Evolutionary conservation across 2,888 invertebrate genomes (phyloP).

Genomic region (Dorcus parallelipipedus): DNA sequence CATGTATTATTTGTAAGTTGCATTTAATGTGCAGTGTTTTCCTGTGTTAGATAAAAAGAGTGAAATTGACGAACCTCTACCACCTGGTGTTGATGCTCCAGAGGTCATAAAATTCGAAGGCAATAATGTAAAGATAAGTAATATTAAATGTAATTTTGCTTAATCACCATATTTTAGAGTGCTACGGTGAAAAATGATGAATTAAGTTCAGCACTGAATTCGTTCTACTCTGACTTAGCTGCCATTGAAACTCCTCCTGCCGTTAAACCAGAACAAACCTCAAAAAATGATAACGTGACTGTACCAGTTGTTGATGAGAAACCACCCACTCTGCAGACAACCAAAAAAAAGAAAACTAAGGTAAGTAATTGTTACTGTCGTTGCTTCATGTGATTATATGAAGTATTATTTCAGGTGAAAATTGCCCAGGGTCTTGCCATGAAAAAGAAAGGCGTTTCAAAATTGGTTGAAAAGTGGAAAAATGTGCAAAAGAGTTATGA

Average conservation of each 20-base stretch:
- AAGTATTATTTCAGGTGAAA: slow-evolving; percentile 51
- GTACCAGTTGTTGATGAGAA: slow-evolving; percentile 23
- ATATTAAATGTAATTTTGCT: slow-evolving; percentile 56
- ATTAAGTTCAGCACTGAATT: slow-evolving; percentile 54
- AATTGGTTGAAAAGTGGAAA: slow-evolving; percentile 70
- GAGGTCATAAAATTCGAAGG: slow-evolving; percentile 29
- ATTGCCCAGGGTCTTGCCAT: slow-evolving; percentile 57
- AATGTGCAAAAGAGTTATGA: slow-evolving; percentile 58
- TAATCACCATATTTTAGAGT: slow-evolving; percentile 53
- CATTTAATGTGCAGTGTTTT: not conserved
- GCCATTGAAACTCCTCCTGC: slow-evolving; percentile 47
- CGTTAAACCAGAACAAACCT: not conserved
- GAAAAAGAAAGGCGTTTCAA: slow-evolving; percentile 67
- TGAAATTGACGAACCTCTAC: slow-evolving; percentile 49
- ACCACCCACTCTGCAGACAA: slow-evolving; percentile 37
- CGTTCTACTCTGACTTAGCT: slow-evolving; percentile 61
- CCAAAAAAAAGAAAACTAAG: slow-evolving; percentile 49
- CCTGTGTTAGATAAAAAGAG: slow-evolving; percentile 12
- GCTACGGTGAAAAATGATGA: slow-evolving; percentile 35
- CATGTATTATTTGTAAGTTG: not conserved
- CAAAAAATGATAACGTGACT: slow-evolving; percentile 5
- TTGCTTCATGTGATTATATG: not conserved
- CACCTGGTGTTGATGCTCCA: slow-evolving; percentile 54
- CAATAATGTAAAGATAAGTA: slow-evolving; percentile 32
- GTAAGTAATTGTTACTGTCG: slow-evolving; percentile 34